Evolutionary conservation across 2,113 vertebrate genomes (phyloP).

Genomic region (Paramisgurnus dabryanus): DNA sequence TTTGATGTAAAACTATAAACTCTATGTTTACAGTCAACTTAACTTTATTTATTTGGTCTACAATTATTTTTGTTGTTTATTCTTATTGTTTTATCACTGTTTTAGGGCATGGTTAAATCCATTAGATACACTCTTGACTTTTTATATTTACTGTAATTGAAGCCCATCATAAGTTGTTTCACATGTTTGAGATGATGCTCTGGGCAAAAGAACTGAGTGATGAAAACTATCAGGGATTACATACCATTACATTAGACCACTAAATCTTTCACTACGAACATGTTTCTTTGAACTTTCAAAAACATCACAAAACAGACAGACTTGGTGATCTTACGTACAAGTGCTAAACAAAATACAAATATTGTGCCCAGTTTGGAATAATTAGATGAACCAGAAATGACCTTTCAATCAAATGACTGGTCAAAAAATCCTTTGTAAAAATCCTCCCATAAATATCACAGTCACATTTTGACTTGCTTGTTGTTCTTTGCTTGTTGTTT

Average conservation of each 20-base stretch:
- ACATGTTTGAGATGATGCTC: constrained; percentile 21
- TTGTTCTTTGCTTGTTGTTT: no score
- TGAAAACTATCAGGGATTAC: background rate
- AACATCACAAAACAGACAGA: background rate
- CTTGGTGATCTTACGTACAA: background rate
- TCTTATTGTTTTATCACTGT: background rate
- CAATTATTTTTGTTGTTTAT: background rate
- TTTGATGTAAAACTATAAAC: background rate
- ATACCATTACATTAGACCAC: background rate
- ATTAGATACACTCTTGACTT: constrained; percentile 21
- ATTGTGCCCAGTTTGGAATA: no score
- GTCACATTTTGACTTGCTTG: no score
- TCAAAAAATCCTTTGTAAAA: no score
- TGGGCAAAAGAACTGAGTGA: constrained; percentile 14
- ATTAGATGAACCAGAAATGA: no score
- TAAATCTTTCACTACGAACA: background rate
- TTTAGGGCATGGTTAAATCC: background rate
- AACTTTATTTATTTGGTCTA: background rate
- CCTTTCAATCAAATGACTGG: no score
- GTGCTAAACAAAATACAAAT: background rate
- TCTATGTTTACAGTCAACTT: constrained; percentile 15
- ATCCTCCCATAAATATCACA: no score
- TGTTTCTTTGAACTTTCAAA: background rate
- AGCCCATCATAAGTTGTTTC: constrained; percentile 27
- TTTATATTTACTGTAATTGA: constrained; percentile 11